These are phyloP conservation scores for Caerostris darwini DNA, from an alignment of 1,140 invertebrate species.

Conservation along the genomic window DNA sequence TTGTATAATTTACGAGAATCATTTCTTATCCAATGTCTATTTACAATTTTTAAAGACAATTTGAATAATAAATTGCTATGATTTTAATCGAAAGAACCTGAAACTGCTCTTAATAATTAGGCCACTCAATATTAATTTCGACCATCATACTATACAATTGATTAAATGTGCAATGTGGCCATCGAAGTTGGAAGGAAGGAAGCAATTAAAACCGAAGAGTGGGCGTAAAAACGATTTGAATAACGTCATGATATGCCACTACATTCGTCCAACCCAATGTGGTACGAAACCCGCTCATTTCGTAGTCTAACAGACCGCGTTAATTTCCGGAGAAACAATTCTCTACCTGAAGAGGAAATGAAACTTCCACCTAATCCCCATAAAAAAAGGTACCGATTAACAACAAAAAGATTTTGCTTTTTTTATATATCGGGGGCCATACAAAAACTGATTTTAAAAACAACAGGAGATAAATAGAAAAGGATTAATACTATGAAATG, in stretches of 20 bases:
- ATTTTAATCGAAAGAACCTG: no score
- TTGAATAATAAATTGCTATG: no score
- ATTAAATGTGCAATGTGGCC: no score
- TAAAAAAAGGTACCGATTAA: background rate
- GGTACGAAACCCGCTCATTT: background rate
- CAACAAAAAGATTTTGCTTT: background rate
- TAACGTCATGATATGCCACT: background rate
- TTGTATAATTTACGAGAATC: no score
- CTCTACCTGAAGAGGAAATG: background rate
- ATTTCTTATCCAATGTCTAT: no score
- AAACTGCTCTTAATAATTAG: no score
- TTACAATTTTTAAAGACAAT: no score
- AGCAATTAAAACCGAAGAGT: background rate
- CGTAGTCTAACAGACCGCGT: background rate
- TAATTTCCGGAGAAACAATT: slow-evolving; percentile 49
- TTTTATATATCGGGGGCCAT: background rate
- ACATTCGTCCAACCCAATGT: background rate
- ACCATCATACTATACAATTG: no score
- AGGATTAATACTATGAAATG: no score
- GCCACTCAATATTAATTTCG: no score
- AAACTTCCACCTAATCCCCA: background rate
- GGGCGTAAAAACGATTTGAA: background rate
- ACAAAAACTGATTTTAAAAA: background rate
- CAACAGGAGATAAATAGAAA: no score
- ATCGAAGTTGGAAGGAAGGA: background rate